Evolutionary conservation across 2,113 vertebrate genomes (phyloP).

Genomic region (Equus quagga): DNA sequence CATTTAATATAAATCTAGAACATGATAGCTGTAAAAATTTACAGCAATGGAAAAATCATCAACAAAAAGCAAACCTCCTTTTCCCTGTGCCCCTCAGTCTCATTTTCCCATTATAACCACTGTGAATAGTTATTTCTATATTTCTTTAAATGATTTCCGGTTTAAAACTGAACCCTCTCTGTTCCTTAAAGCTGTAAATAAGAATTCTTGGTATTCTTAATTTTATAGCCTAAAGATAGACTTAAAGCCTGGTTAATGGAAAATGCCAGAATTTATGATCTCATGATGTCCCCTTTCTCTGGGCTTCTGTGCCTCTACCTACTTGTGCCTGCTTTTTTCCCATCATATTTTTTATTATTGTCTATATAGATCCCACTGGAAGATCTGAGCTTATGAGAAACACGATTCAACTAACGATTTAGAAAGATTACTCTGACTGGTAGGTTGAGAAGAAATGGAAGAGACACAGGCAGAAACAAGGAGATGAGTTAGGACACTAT

Average conservation of each 20-base stretch:
- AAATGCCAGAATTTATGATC: not conserved
- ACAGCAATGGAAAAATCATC: not conserved
- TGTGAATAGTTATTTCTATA: not conserved
- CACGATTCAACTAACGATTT: not conserved
- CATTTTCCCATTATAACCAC: not conserved
- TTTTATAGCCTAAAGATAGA: not conserved
- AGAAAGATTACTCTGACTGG: not conserved
- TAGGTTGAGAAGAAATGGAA: not conserved
- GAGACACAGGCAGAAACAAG: not conserved
- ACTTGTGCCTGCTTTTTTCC: not conserved
- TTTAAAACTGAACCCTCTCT: not conserved
- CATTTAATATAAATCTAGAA: not conserved
- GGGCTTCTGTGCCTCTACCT: not conserved
- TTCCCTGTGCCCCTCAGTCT: fast-evolving
- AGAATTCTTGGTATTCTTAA: not conserved
- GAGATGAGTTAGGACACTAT: not conserved
- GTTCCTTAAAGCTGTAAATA: not conserved
- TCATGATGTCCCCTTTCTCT: not conserved
- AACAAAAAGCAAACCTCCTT: not conserved
- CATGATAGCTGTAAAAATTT: not conserved
- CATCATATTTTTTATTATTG: not conserved
- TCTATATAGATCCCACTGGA: not conserved
- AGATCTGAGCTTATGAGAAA: not conserved
- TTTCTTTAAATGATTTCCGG: not conserved
- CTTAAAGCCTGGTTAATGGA: not conserved